Percentiles rank a stretch among this genome's conserved stretches.
phyloP scores from a whole-genome alignment of 2,888 invertebrate genomes.

The Limnephilus lunatus region DNA sequence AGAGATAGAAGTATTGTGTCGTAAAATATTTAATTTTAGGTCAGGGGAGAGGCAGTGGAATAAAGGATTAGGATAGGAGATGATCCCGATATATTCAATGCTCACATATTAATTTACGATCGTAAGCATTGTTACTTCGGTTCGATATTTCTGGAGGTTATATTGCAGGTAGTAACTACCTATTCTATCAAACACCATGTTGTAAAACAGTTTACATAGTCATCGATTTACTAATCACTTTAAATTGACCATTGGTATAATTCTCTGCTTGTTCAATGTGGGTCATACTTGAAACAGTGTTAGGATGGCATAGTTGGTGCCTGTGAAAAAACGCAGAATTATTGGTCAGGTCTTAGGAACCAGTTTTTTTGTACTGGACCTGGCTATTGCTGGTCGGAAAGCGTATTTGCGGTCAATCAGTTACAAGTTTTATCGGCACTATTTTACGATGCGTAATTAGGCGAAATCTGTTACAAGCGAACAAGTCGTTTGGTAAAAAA shows the following conservation, averaged over 20 bases:
- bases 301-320: constrained; percentile 13
- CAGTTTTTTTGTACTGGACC: constrained; percentile 31
- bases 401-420: constrained; percentile 35
- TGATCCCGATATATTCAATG: no score
- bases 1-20: no score
- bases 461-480: constrained; percentile 33
- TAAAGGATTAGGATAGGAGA: no score
- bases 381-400: constrained; percentile 15
- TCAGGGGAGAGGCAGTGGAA: no score
- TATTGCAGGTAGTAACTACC: background rate
- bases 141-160: background rate
- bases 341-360: constrained; percentile 37
- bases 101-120: no score
- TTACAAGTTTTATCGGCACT: constrained; percentile 32
- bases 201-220: background rate
- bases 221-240: constrained; percentile 26
- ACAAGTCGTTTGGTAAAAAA: constrained; percentile 1
- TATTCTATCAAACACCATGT: background rate
- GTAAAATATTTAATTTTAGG: no score
- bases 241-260: constrained; percentile 5
- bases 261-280: background rate
- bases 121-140: no score
- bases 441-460: constrained; percentile 47
- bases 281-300: background rate
- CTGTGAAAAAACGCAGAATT: constrained; percentile 20